These are phyloP conservation scores for Cardinalis cardinalis DNA, from an alignment of 2,113 vertebrate species.

Conservation along the genomic window DNA sequence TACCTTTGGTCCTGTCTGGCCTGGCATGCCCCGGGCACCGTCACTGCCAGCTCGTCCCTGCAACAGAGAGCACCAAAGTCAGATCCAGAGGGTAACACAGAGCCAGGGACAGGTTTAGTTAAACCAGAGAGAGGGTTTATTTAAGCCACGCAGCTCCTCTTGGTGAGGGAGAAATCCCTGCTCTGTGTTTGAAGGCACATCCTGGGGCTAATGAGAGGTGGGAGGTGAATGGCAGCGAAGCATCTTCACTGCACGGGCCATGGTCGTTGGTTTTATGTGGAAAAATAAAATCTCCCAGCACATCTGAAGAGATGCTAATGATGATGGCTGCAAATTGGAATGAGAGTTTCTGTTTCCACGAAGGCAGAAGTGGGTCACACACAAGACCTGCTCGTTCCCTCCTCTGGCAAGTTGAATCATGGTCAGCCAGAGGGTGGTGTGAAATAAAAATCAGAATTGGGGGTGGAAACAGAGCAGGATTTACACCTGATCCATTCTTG, in stretches of 20 bases:
- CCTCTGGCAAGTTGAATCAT: fast-evolving
- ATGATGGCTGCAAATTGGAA: background rate
- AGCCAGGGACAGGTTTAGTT: background rate
- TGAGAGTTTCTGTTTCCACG: background rate
- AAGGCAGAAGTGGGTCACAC: background rate
- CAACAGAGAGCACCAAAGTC: background rate
- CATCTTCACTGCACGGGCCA: background rate
- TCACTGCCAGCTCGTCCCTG: constrained; percentile 93
- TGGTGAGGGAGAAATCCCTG: background rate
- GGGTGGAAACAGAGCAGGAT: background rate
- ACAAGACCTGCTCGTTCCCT: background rate
- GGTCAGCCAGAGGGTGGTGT: fast-evolving
- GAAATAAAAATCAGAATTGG: background rate
- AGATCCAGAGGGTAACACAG: background rate
- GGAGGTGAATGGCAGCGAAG: fast-evolving
- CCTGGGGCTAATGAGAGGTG: background rate
- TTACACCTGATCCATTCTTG: background rate
- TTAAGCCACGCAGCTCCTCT: background rate
- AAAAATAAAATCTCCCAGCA: background rate
- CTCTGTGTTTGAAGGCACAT: background rate
- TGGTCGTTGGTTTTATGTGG: background rate
- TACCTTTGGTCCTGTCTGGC: constrained; percentile 95
- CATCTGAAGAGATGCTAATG: background rate
- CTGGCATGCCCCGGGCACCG: constrained; percentile 94
- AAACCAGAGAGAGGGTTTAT: background rate